Conservation (phyloP, 1,140 invertebrate genomes). For the Drosophila truncata region DNA sequence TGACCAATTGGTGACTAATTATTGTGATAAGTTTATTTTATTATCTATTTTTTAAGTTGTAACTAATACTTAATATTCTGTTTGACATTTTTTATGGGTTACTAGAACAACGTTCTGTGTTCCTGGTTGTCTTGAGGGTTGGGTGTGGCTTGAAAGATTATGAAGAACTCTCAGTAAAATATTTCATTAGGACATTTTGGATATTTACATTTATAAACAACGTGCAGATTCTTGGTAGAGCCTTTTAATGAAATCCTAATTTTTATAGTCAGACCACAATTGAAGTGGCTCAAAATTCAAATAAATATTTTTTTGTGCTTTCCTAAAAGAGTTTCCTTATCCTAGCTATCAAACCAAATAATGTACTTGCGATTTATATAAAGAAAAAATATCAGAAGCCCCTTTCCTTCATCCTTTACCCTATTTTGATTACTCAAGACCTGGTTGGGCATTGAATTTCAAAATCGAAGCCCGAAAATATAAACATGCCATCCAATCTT, state of each 20-base stretch:
- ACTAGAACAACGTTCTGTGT: conserved; percentile 1
- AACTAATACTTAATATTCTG: conserved; percentile 55
- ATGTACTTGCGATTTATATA: neutral
- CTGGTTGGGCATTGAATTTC: neutral
- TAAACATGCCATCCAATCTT: neutral
- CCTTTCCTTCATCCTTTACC: neutral
- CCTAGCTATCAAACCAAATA: neutral
- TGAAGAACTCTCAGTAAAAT: neutral
- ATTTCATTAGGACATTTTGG: neutral
- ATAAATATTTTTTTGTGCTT: neutral
- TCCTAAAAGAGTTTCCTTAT: neutral
- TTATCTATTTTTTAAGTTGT: conserved; percentile 49
- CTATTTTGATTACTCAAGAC: neutral
- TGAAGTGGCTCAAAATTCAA: neutral
- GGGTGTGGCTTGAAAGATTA: conserved; percentile 18
- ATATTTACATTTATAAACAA: neutral
- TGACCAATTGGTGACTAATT: conserved; percentile 71
- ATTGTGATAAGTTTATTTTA: conserved; percentile 41
- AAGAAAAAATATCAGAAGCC: neutral
- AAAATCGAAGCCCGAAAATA: neutral
- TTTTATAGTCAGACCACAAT: neutral
- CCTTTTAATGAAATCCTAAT: neutral
- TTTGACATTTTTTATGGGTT: conserved; percentile 24
- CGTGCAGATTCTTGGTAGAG: neutral
- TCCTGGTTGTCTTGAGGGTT: conserved; percentile 30